These are phyloP conservation scores for Sceloporus tristichus DNA, from an alignment of 2,113 vertebrate species.

Conservation along the genomic window DNA sequence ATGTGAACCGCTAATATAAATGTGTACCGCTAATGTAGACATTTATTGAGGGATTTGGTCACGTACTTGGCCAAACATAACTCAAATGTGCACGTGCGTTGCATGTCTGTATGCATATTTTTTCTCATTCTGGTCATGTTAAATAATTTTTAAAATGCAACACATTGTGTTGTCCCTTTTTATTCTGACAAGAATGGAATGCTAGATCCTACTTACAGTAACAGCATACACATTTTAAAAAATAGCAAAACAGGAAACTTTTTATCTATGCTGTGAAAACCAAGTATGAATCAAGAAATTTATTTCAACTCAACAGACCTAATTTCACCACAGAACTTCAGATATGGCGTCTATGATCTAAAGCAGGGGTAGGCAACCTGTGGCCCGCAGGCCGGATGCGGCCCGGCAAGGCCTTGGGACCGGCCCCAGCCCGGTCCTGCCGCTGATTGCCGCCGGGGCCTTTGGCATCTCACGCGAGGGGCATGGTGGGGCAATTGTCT, in stretches of 20 bases:
- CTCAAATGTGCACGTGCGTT: background rate
- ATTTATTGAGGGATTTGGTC: background rate
- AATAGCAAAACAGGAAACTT: background rate
- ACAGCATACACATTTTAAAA: background rate
- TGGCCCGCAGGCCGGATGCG: too few species aligned
- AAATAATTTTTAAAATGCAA: background rate
- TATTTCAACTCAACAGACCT: background rate
- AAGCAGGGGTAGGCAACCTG: too few species aligned
- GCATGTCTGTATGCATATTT: background rate
- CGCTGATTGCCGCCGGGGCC: too few species aligned
- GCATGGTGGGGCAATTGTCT: too few species aligned
- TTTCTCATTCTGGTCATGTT: background rate
- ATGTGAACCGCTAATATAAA: background rate
- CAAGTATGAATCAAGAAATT: background rate
- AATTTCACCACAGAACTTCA: background rate
- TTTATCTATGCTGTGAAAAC: background rate
- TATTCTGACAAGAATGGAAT: background rate
- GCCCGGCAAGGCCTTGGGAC: too few species aligned
- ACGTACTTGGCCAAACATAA: background rate
- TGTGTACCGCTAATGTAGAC: background rate
- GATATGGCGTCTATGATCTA: background rate
- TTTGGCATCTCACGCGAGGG: too few species aligned
- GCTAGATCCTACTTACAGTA: background rate
- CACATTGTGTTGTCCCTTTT: background rate
- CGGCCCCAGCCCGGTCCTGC: too few species aligned